Conservation (phyloP, 2,888 invertebrate genomes). For the Melinopterus prodromus region DNA sequence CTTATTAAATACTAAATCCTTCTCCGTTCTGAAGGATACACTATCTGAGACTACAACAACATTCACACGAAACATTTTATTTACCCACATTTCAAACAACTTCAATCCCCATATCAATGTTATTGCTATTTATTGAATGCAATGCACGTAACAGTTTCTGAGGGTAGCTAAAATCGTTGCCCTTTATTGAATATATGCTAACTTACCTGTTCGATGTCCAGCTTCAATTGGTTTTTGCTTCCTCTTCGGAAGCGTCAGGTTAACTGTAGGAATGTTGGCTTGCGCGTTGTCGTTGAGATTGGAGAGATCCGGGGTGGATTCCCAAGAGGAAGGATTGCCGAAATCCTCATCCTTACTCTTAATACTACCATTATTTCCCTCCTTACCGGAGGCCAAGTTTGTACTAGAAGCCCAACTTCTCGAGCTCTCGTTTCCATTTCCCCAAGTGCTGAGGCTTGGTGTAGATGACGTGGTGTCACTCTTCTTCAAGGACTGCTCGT, state of each 20-base stretch:
- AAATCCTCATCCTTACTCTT: slow-evolving; percentile 41
- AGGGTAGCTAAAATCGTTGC: not conserved
- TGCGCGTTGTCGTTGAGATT: slow-evolving; percentile 68
- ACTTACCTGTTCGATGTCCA: slow-evolving; percentile 59
- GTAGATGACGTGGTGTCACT: slow-evolving; percentile 76
- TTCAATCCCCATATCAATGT: no score
- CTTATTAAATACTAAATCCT: slow-evolving; percentile 66
- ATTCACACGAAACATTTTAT: not conserved
- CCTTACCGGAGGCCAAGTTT: slow-evolving; percentile 63
- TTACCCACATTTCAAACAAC: no score
- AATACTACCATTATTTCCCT: slow-evolving; percentile 44
- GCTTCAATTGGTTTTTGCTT: slow-evolving; percentile 70
- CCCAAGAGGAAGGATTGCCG: slow-evolving; percentile 71
- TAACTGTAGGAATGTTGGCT: slow-evolving; percentile 70
- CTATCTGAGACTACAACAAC: slow-evolving; percentile 55
- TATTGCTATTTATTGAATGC: not conserved
- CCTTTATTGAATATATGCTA: not conserved
- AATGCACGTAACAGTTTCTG: not conserved
- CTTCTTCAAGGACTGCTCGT: slow-evolving; percentile 63
- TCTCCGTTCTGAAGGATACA: slow-evolving; percentile 48
- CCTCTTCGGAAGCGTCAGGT: slow-evolving; percentile 73
- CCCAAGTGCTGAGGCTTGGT: slow-evolving; percentile 76
- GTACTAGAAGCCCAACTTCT: slow-evolving; percentile 81
- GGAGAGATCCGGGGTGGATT: slow-evolving; percentile 83
- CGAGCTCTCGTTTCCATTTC: slow-evolving; percentile 38